These are phyloP conservation scores for Pogona vitticeps DNA, from an alignment of 2,113 vertebrate genomes.

Conservation along the genomic window DNA sequence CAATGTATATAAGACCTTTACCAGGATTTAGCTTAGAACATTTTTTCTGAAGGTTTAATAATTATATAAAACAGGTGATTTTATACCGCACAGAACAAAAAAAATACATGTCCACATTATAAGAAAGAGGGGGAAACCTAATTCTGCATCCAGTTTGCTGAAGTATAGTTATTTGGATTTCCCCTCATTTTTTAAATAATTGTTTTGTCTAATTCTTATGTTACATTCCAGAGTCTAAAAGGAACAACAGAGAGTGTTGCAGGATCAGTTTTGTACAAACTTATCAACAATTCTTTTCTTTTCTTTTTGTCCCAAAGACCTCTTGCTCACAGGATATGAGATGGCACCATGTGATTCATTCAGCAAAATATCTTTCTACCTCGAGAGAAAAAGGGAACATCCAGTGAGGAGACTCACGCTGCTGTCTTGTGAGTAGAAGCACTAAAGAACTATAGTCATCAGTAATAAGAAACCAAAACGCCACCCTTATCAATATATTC, in stretches of 20 bases:
- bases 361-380: constrained; percentile 37
- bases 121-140: too few species aligned
- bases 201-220: not conserved
- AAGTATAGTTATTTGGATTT: too few species aligned
- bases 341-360: constrained; percentile 36
- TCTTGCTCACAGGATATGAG: constrained; percentile 23
- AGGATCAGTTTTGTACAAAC: not conserved
- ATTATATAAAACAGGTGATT: not conserved
- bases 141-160: not conserved
- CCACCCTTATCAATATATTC: not conserved
- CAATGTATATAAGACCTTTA: not conserved
- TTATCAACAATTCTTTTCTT: constrained; percentile 18
- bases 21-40: not conserved
- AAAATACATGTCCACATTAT: not conserved
- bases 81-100: not conserved
- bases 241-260: not conserved
- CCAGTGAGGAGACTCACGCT: constrained; percentile 8
- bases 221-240: not conserved
- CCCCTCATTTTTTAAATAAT: too few species aligned
- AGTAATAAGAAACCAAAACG: not conserved
- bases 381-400: constrained; percentile 21
- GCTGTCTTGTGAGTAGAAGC: not conserved
- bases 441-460: not conserved
- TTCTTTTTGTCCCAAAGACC: constrained; percentile 20
- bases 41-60: not conserved